Percentiles rank a stretch among this genome's conserved stretches.
Conservation (phyloP, 2,113 vertebrate species). For the Riparia riparia region DNA sequence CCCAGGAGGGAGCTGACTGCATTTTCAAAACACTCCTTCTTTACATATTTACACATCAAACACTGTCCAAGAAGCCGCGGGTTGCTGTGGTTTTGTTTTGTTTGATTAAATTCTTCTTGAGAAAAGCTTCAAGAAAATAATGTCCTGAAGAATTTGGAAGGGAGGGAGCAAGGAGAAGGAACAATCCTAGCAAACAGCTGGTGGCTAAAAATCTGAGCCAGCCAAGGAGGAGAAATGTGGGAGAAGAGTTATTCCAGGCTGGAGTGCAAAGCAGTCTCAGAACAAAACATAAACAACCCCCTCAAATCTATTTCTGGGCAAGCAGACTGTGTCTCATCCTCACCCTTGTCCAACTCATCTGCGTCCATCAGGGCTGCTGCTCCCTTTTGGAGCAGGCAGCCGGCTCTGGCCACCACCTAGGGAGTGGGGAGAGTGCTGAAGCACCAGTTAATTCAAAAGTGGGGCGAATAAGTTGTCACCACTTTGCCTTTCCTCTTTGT, state of each 20-base stretch:
- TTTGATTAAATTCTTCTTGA: slow-evolving; percentile 65
- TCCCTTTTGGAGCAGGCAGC: background rate
- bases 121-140: slow-evolving; percentile 63
- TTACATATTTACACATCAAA: slow-evolving; percentile 73
- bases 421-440: background rate
- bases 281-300: slow-evolving; percentile 28
- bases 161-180: slow-evolving; percentile 39
- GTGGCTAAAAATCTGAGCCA: slow-evolving; percentile 38
- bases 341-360: slow-evolving; percentile 36
- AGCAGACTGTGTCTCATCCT: slow-evolving; percentile 38
- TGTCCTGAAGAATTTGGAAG: slow-evolving; percentile 45
- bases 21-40: slow-evolving; percentile 58
- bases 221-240: slow-evolving; percentile 47
- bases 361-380: background rate
- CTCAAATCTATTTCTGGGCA: slow-evolving; percentile 34
- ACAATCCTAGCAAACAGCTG: slow-evolving; percentile 63
- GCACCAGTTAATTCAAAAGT: background rate
- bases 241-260: slow-evolving; percentile 46
- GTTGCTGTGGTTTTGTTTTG: slow-evolving; percentile 65
- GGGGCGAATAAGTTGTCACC: background rate
- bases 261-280: slow-evolving; percentile 40
- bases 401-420: background rate
- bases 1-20: slow-evolving; percentile 41
- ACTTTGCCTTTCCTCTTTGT: background rate
- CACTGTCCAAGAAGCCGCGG: slow-evolving; percentile 42